Conservation (phyloP, 1,140 invertebrate species). For the Drosophila nigromelanica region DNA sequence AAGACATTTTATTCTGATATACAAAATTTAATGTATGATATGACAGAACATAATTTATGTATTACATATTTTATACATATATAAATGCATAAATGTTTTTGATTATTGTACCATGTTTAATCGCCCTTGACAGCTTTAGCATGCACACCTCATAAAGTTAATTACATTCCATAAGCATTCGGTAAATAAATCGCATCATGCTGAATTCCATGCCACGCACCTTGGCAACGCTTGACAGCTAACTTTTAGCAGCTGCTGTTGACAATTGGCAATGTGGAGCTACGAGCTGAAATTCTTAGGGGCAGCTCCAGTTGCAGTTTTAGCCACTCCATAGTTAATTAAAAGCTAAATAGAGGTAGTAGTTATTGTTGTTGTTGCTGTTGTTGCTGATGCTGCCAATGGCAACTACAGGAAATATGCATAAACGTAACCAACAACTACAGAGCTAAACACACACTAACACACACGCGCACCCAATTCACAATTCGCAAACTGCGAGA, state of each 20-base stretch:
- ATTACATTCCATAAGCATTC: slow-evolving; percentile 60
- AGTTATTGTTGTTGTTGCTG: slow-evolving; percentile 51
- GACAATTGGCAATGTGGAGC: slow-evolving; percentile 56
- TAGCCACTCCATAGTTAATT: slow-evolving; percentile 56
- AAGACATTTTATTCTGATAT: too few species aligned
- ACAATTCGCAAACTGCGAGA: slow-evolving; percentile 1
- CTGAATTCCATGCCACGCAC: slow-evolving; percentile 27
- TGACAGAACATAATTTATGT: too few species aligned
- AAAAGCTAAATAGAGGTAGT: slow-evolving; percentile 66
- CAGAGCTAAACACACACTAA: slow-evolving; percentile 1
- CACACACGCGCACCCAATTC: not conserved
- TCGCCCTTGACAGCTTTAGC: slow-evolving; percentile 24
- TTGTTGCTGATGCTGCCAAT: slow-evolving; percentile 48
- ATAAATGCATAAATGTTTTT: not conserved
- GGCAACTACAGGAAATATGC: slow-evolving; percentile 72
- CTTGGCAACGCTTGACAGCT: slow-evolving; percentile 45
- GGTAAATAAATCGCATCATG: slow-evolving; percentile 44
- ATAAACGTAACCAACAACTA: slow-evolving; percentile 40
- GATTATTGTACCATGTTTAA: slow-evolving; percentile 13
- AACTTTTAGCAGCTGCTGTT: slow-evolving; percentile 52
- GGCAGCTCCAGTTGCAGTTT: slow-evolving; percentile 21
- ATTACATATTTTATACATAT: too few species aligned
- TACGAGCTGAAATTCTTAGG: slow-evolving; percentile 2
- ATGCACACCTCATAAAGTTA: slow-evolving; percentile 63
- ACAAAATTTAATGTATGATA: too few species aligned